A percentile compares a stretch with the other conserved stretches of the same genome.
These are phyloP conservation scores for Portevinia maculata DNA, from an alignment of 2,888 invertebrate genomes.

Conservation along the genomic window DNA sequence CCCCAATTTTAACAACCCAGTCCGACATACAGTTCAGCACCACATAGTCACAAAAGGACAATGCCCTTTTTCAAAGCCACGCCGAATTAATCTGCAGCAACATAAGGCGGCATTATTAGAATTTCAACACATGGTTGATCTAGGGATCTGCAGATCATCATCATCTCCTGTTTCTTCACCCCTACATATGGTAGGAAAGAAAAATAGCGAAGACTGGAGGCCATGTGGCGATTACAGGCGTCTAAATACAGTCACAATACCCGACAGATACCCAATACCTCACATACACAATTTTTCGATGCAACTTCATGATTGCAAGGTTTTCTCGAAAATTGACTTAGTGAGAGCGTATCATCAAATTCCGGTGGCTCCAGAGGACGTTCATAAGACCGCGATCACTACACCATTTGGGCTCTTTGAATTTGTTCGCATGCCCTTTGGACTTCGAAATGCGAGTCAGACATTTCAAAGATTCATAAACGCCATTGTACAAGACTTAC, in stretches of 20 bases:
- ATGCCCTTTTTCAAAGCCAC: too few relatives aligned
- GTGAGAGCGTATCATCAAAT: slow-evolving; percentile 77
- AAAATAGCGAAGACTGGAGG: slow-evolving; percentile 23
- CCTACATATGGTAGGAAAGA: too few relatives aligned
- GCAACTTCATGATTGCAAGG: slow-evolving; percentile 5
- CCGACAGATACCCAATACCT: slow-evolving; percentile 29
- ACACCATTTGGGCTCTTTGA: slow-evolving; percentile 79
- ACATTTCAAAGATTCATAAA: slow-evolving; percentile 49
- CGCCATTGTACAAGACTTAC: slow-evolving; percentile 67
- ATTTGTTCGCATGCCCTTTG: slow-evolving; percentile 78
- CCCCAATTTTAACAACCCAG: too few relatives aligned
- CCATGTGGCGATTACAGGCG: slow-evolving; percentile 41
- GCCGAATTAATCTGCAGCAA: too few relatives aligned
- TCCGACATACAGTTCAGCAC: too few relatives aligned
- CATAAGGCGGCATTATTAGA: too few relatives aligned
- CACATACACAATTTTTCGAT: slow-evolving; percentile 41
- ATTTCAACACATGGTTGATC: too few relatives aligned
- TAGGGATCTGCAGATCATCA: too few relatives aligned
- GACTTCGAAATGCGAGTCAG: slow-evolving; percentile 72
- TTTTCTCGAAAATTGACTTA: slow-evolving; percentile 35
- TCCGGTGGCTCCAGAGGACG: slow-evolving; percentile 74
- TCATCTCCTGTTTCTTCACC: too few relatives aligned
- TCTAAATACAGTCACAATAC: slow-evolving; percentile 25
- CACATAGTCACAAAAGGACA: too few relatives aligned
- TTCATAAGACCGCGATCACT: slow-evolving; percentile 66